phyloP scores from a whole-genome alignment of 2,797 vertebrate species.

The Bucorvus abyssinicus region DNA sequence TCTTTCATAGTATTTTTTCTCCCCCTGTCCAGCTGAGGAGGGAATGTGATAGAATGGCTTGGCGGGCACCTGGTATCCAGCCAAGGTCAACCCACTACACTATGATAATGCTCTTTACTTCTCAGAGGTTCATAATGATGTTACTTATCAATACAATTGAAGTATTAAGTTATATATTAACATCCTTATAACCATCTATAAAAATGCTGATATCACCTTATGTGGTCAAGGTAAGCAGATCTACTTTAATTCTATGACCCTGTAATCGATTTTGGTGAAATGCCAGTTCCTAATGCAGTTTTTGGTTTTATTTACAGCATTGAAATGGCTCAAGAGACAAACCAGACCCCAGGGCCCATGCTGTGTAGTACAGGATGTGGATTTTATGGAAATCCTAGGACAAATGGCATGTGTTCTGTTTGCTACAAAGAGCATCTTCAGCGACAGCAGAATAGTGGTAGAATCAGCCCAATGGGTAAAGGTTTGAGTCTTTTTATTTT shows the following conservation, averaged over 20 bases:
- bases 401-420: conserved; percentile 97
- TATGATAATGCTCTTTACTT: not conserved
- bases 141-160: not conserved
- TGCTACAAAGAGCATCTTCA: conserved; percentile 99
- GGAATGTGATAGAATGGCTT: too few species aligned
- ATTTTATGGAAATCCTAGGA: conserved; percentile 97
- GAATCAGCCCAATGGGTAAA: conserved; percentile 93
- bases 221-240: not conserved
- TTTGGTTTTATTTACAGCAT: conserved; percentile 73
- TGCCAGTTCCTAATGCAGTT: conserved; percentile 62
- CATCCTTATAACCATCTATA: not conserved
- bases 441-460: conserved; percentile 92
- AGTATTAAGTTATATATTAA: not conserved
- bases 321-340: conserved; percentile 96
- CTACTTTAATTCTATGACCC: not conserved
- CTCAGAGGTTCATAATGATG: not conserved
- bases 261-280: conserved; percentile 40
- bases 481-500: not conserved
- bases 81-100: not conserved
- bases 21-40: too few species aligned
- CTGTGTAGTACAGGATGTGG: conserved; percentile 97
- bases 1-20: too few species aligned
- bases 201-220: not conserved
- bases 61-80: too few species aligned
- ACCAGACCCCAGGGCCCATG: conserved; percentile 95